Evolutionary conservation across 1,140 invertebrate genomes (phyloP).

Genomic region (Charaxes varanes): DNA sequence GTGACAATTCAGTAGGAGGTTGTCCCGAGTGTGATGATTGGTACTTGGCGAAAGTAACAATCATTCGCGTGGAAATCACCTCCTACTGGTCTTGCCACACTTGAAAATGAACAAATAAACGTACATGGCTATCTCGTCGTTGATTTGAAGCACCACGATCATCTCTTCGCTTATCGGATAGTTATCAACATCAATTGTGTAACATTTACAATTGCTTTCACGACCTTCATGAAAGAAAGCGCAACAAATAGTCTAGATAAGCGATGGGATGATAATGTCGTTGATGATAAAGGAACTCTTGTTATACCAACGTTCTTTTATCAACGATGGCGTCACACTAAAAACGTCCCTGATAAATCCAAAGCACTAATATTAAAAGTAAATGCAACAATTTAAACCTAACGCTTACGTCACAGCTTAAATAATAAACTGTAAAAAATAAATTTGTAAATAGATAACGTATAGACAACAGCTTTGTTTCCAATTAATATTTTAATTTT

Average conservation of each 20-base stretch:
- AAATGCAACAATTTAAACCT: constrained; percentile 35
- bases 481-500: constrained; percentile 16
- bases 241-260: constrained; percentile 31
- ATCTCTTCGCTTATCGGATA: constrained; percentile 63
- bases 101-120: constrained; percentile 46
- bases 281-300: constrained; percentile 37
- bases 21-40: constrained; percentile 52
- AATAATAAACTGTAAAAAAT: constrained; percentile 23
- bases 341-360: constrained; percentile 62
- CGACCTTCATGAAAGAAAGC: constrained; percentile 9
- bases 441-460: constrained; percentile 21
- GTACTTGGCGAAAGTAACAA: constrained; percentile 55
- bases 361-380: constrained; percentile 46
- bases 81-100: constrained; percentile 67
- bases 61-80: constrained; percentile 39
- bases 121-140: constrained; percentile 64
- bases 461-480: constrained; percentile 13
- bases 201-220: too few relatives aligned
- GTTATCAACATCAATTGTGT: too few relatives aligned
- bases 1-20: constrained; percentile 68
- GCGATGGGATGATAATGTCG: constrained; percentile 53
- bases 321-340: constrained; percentile 32
- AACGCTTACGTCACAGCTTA: constrained; percentile 26
- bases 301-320: constrained; percentile 28
- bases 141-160: constrained; percentile 68